Conservation (phyloP, 2,113 vertebrate species). For the Nycticryphes semicollaris region DNA sequence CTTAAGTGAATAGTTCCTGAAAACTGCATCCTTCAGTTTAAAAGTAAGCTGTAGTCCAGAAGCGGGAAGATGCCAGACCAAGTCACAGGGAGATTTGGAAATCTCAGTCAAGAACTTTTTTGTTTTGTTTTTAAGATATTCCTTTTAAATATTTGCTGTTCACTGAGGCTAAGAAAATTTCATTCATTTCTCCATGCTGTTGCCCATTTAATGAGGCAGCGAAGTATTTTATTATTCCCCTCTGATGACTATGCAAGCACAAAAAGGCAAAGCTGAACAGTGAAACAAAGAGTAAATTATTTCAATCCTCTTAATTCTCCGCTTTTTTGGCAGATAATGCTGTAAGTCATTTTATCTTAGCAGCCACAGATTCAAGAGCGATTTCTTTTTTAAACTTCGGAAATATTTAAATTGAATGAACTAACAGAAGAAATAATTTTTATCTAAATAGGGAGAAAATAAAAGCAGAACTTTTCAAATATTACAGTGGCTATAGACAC, state of each 20-base stretch:
- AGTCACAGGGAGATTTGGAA: not conserved
- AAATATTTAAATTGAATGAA: not conserved
- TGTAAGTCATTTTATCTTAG: not conserved
- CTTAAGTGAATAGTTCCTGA: not conserved
- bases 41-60: not conserved
- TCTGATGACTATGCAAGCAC: constrained; percentile 15
- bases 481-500: not conserved
- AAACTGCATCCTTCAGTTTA: not conserved
- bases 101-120: not conserved
- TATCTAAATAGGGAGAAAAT: not conserved
- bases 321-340: not conserved
- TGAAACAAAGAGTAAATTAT: constrained; percentile 27
- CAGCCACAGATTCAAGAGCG: not conserved
- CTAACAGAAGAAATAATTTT: not conserved
- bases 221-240: constrained; percentile 28
- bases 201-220: constrained; percentile 36
- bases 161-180: constrained; percentile 16
- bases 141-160: not conserved
- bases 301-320: constrained; percentile 13
- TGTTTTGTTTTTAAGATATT: not conserved
- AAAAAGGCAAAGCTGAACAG: not conserved
- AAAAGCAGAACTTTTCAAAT: not conserved
- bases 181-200: not conserved
- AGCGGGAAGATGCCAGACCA: not conserved
- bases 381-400: not conserved